Percentiles rank a stretch among this genome's conserved stretches.
These are phyloP conservation scores for Datnioides undecimradiatus DNA, from an alignment of 2,113 vertebrate species.

Conservation along the genomic window DNA sequence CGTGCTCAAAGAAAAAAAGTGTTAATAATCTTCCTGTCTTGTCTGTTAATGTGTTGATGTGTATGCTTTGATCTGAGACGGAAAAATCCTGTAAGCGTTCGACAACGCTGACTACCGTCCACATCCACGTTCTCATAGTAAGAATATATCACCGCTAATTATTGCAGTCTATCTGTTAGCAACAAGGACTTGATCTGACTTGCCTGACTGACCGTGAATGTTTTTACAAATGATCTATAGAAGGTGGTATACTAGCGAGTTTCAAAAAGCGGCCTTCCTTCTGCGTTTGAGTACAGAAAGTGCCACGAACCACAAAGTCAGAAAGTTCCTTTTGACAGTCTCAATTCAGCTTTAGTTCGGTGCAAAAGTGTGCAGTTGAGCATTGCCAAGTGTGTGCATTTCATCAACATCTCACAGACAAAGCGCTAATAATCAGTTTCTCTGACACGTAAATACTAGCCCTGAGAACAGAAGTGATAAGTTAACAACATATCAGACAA, in stretches of 20 bases:
- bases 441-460: no score
- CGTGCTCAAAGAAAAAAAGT: constrained; percentile 39
- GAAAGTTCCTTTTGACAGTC: no score
- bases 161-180: not conserved
- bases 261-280: not conserved
- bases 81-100: constrained; percentile 45
- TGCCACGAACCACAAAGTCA: no score
- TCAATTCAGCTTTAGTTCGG: no score
- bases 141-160: not conserved
- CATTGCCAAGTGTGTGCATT: no score
- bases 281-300: no score
- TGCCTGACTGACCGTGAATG: no score
- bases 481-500: no score
- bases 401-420: no score
- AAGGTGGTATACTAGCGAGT: not conserved
- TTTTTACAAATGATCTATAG: not conserved
- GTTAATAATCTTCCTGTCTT: constrained; percentile 73
- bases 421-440: not conserved
- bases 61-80: constrained; percentile 54
- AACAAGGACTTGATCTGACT: constrained; percentile 7
- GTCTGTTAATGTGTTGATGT: constrained; percentile 67
- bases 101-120: constrained; percentile 23
- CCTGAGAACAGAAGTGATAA: no score
- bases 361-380: not conserved
- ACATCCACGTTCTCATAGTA: not conserved